A percentile compares a stretch with the other conserved stretches of the same genome.
Conservation (phyloP, 2,113 vertebrate genomes). For the Perccottus glenii region DNA sequence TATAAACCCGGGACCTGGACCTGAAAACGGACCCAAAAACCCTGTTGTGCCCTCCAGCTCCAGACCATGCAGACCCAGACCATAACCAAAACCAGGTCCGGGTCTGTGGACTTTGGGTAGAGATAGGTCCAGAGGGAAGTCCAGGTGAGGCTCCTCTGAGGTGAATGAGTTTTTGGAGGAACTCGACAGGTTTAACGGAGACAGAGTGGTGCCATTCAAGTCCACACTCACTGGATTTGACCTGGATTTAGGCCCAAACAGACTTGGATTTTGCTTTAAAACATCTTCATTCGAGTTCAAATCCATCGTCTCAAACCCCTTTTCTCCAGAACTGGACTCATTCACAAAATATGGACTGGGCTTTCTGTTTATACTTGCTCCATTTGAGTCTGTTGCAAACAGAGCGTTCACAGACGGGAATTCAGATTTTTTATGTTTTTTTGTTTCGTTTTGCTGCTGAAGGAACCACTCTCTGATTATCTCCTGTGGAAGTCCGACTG, state of each 20-base stretch:
- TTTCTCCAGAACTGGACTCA: slow-evolving; percentile 89
- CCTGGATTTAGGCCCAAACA: too few species aligned
- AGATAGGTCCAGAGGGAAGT: slow-evolving; percentile 93
- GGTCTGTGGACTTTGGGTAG: slow-evolving; percentile 87
- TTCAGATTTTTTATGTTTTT: slow-evolving; percentile 81
- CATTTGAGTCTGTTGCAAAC: not conserved
- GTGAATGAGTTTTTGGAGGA: slow-evolving; percentile 94
- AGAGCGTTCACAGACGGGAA: slow-evolving; percentile 82
- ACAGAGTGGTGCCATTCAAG: slow-evolving; percentile 77
- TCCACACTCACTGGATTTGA: too few species aligned
- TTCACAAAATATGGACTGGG: slow-evolving; percentile 73
- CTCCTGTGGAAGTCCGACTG: slow-evolving; percentile 94
- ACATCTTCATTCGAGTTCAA: slow-evolving; percentile 82
- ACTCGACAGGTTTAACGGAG: slow-evolving; percentile 95
- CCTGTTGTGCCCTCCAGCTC: not conserved
- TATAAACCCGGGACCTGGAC: not conserved
- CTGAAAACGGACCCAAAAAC: not conserved
- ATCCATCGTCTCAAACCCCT: slow-evolving; percentile 83
- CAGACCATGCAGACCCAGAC: not conserved
- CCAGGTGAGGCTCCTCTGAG: slow-evolving; percentile 91
- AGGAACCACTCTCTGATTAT: slow-evolving; percentile 96
- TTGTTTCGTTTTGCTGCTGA: slow-evolving; percentile 83
- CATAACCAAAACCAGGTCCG: not conserved
- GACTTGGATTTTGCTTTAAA: too few species aligned
- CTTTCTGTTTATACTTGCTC: too few species aligned